Evolutionary conservation across 2,113 vertebrate genomes (phyloP).

Genomic region (Oryzias woworae): DNA sequence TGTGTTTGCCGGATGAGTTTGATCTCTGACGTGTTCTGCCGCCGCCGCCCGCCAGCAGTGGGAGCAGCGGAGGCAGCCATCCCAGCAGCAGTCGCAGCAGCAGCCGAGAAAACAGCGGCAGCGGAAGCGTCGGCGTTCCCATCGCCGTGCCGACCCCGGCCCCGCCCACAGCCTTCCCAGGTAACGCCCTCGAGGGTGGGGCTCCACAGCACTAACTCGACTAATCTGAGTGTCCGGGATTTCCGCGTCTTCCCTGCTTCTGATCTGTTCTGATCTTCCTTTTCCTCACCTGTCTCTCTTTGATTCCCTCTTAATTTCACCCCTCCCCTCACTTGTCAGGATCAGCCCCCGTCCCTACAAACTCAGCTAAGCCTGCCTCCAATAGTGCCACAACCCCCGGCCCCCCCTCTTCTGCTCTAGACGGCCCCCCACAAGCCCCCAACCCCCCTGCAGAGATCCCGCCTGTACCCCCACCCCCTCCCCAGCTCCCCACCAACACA

Average conservation of each 20-base stretch:
- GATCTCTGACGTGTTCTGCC: constrained; percentile 48
- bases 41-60: constrained; percentile 82
- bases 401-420: constrained; percentile 67
- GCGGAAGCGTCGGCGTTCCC: constrained; percentile 95
- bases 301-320: constrained; percentile 12
- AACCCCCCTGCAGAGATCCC: constrained; percentile 81
- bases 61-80: constrained; percentile 96
- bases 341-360: constrained; percentile 82
- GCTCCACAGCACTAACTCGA: constrained; percentile 22
- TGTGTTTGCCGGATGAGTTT: constrained; percentile 2
- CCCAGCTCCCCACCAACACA: constrained; percentile 85
- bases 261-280: constrained; percentile 38
- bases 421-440: constrained; percentile 71
- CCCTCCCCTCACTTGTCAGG: constrained; percentile 67
- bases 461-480: constrained; percentile 90
- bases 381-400: constrained; percentile 75
- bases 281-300: constrained; percentile 31
- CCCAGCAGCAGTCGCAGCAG: constrained; percentile 98
- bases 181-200: constrained; percentile 65
- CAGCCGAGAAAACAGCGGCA: constrained; percentile 98
- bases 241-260: constrained; percentile 9
- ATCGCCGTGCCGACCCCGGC: constrained; percentile 96
- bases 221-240: constrained; percentile 25
- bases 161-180: constrained; percentile 94
- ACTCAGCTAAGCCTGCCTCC: constrained; percentile 76